Base-by-base conservation (phyloP, 2,888 invertebrate genomes). In the Nipponacmea schrenckii region DNA sequence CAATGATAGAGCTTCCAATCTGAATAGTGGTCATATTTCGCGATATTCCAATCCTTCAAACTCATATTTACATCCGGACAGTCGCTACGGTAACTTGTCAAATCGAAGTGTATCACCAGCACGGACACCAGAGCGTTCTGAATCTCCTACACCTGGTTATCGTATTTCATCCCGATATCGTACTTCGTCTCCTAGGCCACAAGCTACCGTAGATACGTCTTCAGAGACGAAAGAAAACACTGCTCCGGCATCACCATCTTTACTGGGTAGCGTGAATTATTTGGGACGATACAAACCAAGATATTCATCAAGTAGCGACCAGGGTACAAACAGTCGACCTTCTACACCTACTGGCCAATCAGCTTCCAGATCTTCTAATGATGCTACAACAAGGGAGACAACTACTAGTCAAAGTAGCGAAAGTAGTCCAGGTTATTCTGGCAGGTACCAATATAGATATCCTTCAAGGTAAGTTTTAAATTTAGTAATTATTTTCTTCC, bases 141-240 rank as follows among this genome's bases (percentile, higher is more conserved):
- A 12, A 24, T 56, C 56, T 12, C 20, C 56, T 24, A 8, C 39
- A 8, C 39, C 39, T 39, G 39, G 39, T 5, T 39, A 39, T 39
- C 39, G 39, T 39, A 39, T 39, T 39, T 39, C 39, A 10, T 39
- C 39, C 7, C 39, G 39, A 39, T 39, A 39, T 39, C 39, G 39
- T 1, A 56, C 20, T 24, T 24, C 20, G 20, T 24, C 56, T 12
- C 10, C 12, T 24, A 24, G 24, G 12, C 24, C 20, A 24, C 56
- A 56, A 24, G 17, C 50, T 2, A 2, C 50, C 50, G 8, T 20
- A 20, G 56, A 56, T 10, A 24, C 20, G 24, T 56, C 14, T 2
- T 56, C 56, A 24, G 56, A 56, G 24, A 24, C 56, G 56, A 56
- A 56, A 24, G 56, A 56, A 20, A 56, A 56, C 56, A 56, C 56